Evolutionary conservation across 2,797 vertebrate genomes (phyloP).

Genomic region (Prunella strophiata): DNA sequence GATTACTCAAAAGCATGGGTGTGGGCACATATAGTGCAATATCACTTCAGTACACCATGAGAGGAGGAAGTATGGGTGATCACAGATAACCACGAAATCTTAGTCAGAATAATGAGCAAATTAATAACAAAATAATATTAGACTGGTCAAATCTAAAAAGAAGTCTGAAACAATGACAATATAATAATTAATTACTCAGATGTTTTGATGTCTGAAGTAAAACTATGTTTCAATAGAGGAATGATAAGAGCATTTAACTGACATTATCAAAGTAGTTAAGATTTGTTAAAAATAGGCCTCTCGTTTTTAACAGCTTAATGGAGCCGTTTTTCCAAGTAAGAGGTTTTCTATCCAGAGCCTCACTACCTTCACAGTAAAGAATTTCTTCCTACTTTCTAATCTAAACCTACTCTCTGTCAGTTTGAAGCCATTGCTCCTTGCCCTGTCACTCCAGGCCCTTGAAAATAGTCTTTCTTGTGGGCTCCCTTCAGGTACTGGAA

Average conservation of each 20-base stretch:
- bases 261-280: background rate
- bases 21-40: background rate
- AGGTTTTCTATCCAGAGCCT: background rate
- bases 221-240: background rate
- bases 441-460: background rate
- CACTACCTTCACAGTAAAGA: background rate
- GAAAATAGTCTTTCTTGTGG: background rate
- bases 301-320: background rate
- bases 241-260: background rate
- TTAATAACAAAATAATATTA: background rate
- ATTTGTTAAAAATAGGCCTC: too few species aligned
- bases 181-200: background rate
- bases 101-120: background rate
- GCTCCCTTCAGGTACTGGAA: background rate
- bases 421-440: background rate
- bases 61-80: background rate
- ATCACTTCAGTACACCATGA: background rate
- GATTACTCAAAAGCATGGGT: background rate
- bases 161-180: background rate
- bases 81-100: background rate
- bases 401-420: background rate
- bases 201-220: background rate
- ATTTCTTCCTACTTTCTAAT: background rate
- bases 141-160: background rate
- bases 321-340: background rate